Conservation (phyloP, 92 coral and sea anemone species). For the Porites evermanni region DNA sequence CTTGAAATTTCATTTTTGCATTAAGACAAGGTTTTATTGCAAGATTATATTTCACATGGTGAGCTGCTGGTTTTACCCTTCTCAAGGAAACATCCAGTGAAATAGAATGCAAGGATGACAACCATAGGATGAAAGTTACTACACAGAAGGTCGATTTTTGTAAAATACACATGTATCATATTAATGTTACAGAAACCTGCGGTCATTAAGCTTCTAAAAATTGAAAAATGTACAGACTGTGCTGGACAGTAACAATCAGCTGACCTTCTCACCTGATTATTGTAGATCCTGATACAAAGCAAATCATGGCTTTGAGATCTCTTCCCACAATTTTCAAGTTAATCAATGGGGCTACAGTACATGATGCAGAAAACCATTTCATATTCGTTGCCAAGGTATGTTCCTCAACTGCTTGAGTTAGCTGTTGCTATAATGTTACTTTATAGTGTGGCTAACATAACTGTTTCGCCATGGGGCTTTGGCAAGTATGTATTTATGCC, state of each 20-base stretch:
- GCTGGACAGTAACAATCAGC: not conserved
- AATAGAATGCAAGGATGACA: not conserved
- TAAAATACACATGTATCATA: too few relatives aligned
- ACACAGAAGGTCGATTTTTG: too few relatives aligned
- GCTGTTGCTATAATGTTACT: too few relatives aligned
- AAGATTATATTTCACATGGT: too few relatives aligned
- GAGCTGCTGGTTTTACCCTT: too few relatives aligned
- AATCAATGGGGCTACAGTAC: not conserved
- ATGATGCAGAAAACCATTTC: conserved; percentile 27
- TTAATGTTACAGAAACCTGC: too few relatives aligned
- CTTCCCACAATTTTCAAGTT: conserved; percentile 32
- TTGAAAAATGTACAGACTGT: not conserved
- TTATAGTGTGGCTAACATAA: too few relatives aligned
- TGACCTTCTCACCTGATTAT: not conserved
- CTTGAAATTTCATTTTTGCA: too few relatives aligned
- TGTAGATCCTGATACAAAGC: conserved; percentile 29
- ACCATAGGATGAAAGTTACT: not conserved
- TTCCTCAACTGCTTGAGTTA: not conserved
- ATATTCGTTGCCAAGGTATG: conserved; percentile 11
- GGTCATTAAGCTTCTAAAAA: not conserved
- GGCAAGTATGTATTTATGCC: too few relatives aligned
- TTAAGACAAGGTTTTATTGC: too few relatives aligned
- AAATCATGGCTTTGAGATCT: conserved; percentile 10
- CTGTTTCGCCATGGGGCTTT: too few relatives aligned
- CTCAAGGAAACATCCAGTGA: too few relatives aligned